A percentile compares a stretch with the other conserved stretches of the same genome.
Conservation (phyloP, 2,888 invertebrate genomes). For the Clistopyga incitator region DNA sequence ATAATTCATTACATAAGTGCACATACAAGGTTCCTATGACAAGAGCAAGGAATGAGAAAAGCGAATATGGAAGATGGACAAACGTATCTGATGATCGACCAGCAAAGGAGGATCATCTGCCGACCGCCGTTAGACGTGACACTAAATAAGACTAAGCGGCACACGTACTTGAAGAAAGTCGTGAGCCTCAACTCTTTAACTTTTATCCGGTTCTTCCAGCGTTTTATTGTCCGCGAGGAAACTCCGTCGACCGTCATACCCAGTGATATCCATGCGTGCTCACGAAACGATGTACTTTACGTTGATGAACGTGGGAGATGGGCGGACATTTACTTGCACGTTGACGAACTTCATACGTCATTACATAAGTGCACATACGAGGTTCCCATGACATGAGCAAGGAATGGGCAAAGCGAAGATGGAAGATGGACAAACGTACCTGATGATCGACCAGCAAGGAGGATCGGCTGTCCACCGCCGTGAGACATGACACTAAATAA, state of each 20-base stretch:
- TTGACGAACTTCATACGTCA: neutral
- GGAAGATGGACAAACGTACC: constrained; percentile 37
- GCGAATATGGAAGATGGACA: constrained; percentile 43
- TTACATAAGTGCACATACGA: neutral
- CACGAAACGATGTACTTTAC: constrained; percentile 22
- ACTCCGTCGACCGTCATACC: constrained; percentile 23
- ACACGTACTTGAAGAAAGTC: constrained; percentile 50
- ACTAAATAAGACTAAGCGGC: constrained; percentile 62
- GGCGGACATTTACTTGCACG: constrained; percentile 24
- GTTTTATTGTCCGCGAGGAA: constrained; percentile 50
- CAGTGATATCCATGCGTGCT: constrained; percentile 11
- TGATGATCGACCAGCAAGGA: constrained; percentile 46
- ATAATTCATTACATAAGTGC: neutral
- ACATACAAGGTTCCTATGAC: neutral
- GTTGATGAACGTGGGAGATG: neutral
- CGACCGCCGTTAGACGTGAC: constrained; percentile 48
- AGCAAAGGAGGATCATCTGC: constrained; percentile 32
- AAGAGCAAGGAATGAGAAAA: constrained; percentile 1
- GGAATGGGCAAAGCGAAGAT: constrained; percentile 24
- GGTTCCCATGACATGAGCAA: constrained; percentile 5
- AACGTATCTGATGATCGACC: constrained; percentile 44
- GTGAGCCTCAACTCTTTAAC: constrained; percentile 37
- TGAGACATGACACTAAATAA: constrained; percentile 61
- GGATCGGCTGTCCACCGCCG: constrained; percentile 29
- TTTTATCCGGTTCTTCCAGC: constrained; percentile 9